These are phyloP conservation scores for Epicauta chinensis DNA, from an alignment of 1,140 invertebrate genomes.

Conservation along the genomic window DNA sequence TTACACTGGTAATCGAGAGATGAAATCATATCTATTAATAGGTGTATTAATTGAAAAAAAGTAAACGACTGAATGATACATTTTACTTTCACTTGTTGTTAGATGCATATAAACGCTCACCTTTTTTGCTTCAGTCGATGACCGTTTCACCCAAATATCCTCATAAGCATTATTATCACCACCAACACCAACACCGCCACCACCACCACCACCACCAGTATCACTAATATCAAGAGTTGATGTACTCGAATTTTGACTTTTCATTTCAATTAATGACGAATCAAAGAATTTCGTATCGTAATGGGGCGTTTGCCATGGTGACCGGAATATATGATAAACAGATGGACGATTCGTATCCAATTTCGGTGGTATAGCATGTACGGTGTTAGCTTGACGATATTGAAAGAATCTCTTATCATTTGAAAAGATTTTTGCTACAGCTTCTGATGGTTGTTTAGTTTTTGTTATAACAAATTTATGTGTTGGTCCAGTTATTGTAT, in stretches of 20 bases:
- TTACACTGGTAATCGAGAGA: too few relatives aligned
- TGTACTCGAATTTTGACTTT: constrained; percentile 60
- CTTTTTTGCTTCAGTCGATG: constrained; percentile 43
- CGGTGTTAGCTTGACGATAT: constrained; percentile 53
- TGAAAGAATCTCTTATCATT: constrained; percentile 19
- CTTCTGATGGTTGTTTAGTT: constrained; percentile 36
- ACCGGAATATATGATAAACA: constrained; percentile 46
- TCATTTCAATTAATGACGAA: constrained; percentile 72
- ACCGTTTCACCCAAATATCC: constrained; percentile 64
- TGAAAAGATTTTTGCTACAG: constrained; percentile 35
- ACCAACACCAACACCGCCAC: too few relatives aligned
- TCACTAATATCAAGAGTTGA: constrained; percentile 56
- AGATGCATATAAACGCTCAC: constrained; percentile 24
- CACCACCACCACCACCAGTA: too few relatives aligned
- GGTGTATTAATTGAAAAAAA: too few relatives aligned
- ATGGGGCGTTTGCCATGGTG: constrained; percentile 57
- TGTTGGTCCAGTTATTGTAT: constrained; percentile 38
- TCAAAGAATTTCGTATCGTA: constrained; percentile 75
- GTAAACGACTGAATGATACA: too few relatives aligned
- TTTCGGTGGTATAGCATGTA: constrained; percentile 52
- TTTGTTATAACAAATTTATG: constrained; percentile 42
- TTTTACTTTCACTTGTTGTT: too few relatives aligned
- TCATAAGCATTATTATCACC: constrained; percentile 48
- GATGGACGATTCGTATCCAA: constrained; percentile 49
- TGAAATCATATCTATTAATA: too few relatives aligned